Base-by-base conservation (phyloP, 2,113 vertebrate species). In the Bubalus kerabau region DNA sequence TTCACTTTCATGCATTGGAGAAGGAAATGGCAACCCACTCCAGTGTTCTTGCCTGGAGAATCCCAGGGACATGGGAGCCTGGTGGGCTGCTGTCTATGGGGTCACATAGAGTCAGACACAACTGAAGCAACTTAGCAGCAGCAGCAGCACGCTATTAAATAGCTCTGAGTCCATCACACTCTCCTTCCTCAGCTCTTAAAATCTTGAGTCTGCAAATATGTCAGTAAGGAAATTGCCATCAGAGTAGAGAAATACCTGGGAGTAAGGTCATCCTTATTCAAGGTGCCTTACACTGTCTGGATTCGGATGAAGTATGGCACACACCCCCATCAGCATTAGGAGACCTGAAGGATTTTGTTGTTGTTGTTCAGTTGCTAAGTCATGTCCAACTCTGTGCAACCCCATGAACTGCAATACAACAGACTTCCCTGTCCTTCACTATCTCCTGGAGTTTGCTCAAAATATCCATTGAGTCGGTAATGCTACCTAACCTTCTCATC, bases 51-150 rank as follows among this genome's bases (percentile, higher is more conserved):
- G 30, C 6, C 60, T 62, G 28, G 3, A 62, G 60, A 62, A 62
- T 62, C 30, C 28, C 60, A 62, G 28, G 14, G 60, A 62, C 3
- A 13, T 2, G 6, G 60, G 30, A 62, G 60, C 6, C 30, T 62
- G 60, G 60, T 62, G 60, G 30, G 60, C 30, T 62, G 15, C 30
- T 0, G 1, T 62, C 60, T 62, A 32, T 16, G 60, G 60, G 14
- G 30, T 62, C 1, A 0, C 60, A 62, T 15, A 62, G 30, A 32
- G 60, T 32, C 0, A 0, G 30, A 62, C 14, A 16, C 0, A 3
- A 62, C 28, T 62, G 14, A 62, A 62, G 28, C 1, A 2, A 62
- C 60, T 62, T 62, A 30, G 59, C 59, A 62, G 60, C 12, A 62
- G 59, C 57, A 59, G 57, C 28, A 62, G 60, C 60, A 62, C 1